Evolutionary conservation across 37 sponge, comb jelly and placozoan genomes (phyloP).

Genomic region (Aphrocallistes beatrix): DNA sequence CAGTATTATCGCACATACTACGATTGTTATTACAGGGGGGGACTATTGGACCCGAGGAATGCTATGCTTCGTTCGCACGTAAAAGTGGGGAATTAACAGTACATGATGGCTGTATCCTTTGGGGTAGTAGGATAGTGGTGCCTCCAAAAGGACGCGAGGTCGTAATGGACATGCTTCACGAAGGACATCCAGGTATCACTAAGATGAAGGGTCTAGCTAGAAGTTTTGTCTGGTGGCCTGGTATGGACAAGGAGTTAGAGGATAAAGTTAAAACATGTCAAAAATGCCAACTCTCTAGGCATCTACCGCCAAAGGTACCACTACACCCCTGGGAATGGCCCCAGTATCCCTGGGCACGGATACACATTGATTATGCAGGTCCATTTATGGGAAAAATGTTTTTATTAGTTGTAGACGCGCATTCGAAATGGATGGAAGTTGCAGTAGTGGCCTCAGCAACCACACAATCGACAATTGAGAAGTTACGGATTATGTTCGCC

Average conservation of each 20-base stretch:
- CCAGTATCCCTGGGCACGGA: slow-evolving; percentile 26
- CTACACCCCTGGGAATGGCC: slow-evolving; percentile 40
- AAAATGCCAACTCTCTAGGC: slow-evolving; percentile 4
- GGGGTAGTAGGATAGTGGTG: slow-evolving; percentile 12
- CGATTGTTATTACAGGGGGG: background rate
- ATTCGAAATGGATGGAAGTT: slow-evolving; percentile 41
- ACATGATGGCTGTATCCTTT: slow-evolving; percentile 14
- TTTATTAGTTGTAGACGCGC: slow-evolving; percentile 34
- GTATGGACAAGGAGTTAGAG: slow-evolving; percentile 32
- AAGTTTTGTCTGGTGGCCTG: slow-evolving; percentile 33
- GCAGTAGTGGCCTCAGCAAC: slow-evolving; percentile 20
- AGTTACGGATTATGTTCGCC: slow-evolving; percentile 23
- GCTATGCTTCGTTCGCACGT: background rate
- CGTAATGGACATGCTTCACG: background rate
- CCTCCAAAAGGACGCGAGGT: background rate
- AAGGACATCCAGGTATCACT: background rate
- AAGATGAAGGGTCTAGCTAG: slow-evolving; percentile 31
- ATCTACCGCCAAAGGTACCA: slow-evolving; percentile 21
- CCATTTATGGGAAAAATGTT: slow-evolving; percentile 33
- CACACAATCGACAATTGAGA: slow-evolving; percentile 20
- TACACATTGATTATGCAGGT: slow-evolving; percentile 37
- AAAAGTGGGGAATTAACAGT: background rate
- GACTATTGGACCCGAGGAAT: background rate
- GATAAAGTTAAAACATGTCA: slow-evolving; percentile 1
- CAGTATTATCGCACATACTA: background rate